Percentiles rank a stretch among this genome's conserved stretches.
Conservation (phyloP, 2,113 vertebrate species). For the Esox niger region DNA sequence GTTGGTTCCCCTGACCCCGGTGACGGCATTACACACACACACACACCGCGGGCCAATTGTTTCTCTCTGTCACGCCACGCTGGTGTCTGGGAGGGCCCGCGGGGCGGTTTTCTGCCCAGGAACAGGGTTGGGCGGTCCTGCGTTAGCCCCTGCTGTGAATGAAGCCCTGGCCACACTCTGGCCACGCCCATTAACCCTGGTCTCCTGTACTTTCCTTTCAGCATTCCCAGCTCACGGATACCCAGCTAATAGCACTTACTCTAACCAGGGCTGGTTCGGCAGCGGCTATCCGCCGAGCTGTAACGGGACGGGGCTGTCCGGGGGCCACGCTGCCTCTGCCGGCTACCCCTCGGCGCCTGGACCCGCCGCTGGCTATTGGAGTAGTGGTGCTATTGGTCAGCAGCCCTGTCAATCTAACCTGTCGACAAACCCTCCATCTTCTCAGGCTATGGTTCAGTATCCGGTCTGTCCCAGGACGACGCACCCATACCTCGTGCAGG, state of each 20-base stretch:
- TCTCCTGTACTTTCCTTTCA: constrained; percentile 74
- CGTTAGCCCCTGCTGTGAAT: no score
- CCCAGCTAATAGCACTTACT: constrained; percentile 75
- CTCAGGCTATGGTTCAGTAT: constrained; percentile 80
- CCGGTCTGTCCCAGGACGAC: constrained; percentile 73
- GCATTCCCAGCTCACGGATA: constrained; percentile 74
- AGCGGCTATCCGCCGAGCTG: constrained; percentile 74
- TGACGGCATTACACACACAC: no score
- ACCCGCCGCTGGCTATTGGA: constrained; percentile 74
- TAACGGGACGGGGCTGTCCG: no score
- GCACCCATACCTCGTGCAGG: constrained; percentile 49
- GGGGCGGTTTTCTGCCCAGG: no score
- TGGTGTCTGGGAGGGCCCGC: no score
- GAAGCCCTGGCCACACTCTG: no score
- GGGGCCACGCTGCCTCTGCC: no score
- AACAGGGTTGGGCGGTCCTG: no score
- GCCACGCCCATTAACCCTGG: constrained; percentile 47
- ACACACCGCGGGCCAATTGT: no score
- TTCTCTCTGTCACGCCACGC: no score
- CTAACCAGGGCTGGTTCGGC: constrained; percentile 76
- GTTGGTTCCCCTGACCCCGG: no score
- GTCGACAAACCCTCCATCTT: constrained; percentile 73
- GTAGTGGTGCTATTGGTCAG: constrained; percentile 66
- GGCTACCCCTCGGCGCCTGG: constrained; percentile 59
- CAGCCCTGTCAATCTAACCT: constrained; percentile 72